Evolutionary conservation across 2,888 invertebrate species (phyloP).

Genomic region (Aspidapion aeneum): DNA sequence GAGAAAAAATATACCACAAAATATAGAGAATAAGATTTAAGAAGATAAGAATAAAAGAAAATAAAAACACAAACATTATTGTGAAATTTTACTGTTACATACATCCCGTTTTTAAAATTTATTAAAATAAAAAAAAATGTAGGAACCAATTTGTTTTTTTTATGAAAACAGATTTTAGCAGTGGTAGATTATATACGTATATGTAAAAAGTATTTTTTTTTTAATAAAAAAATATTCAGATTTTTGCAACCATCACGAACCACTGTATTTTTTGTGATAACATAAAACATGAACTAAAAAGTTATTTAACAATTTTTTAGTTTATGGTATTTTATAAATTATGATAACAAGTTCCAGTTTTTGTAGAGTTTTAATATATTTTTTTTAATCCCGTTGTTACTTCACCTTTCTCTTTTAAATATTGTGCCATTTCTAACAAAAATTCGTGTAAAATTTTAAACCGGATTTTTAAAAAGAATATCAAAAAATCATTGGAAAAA

Average conservation of each 20-base stretch:
- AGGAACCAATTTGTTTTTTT: no score
- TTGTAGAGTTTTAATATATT: conserved; percentile 2
- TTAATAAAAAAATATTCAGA: no score
- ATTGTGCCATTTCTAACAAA: conserved; percentile 8
- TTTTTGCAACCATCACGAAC: no score
- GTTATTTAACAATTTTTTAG: background rate
- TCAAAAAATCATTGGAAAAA: no score
- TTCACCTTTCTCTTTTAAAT: conserved; percentile 5
- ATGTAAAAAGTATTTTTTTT: no score
- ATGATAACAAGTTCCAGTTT: conserved; percentile 10
- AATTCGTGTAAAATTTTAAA: conserved; percentile 7
- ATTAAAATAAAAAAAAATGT: no score
- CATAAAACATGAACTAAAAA: no score
- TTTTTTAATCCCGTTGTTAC: conserved; percentile 8
- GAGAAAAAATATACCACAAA: background rate
- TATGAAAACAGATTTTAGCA: no score
- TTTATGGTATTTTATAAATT: background rate
- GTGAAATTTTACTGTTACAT: conserved; percentile 12
- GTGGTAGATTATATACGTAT: no score
- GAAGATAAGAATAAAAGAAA: no score
- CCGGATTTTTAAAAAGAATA: background rate
- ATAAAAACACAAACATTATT: conserved; percentile 4
- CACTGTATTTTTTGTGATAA: no score
- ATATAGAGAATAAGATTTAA: background rate
- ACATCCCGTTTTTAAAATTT: no score